These are phyloP conservation scores for Dysidea cf. avara DNA, from an alignment of 37 sponge, comb jelly and placozoan genomes.

Conservation along the genomic window DNA sequence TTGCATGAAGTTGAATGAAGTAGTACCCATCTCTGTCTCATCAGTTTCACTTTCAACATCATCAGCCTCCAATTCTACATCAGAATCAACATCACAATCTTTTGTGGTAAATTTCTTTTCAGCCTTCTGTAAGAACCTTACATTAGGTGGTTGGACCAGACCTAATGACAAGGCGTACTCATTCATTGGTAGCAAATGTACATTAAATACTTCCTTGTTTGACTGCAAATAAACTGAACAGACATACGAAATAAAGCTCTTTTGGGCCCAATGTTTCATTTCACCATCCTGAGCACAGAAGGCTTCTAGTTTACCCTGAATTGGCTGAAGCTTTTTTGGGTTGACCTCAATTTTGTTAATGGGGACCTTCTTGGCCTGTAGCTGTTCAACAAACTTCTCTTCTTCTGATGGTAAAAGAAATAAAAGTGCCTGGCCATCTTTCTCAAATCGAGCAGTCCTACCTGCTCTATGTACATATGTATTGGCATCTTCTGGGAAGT, in stretches of 20 bases:
- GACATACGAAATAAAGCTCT: conserved; percentile 79
- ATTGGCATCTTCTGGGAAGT: conserved; percentile 95
- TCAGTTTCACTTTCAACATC: conserved; percentile 33
- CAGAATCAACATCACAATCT: not conserved
- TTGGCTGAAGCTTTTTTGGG: conserved; percentile 65
- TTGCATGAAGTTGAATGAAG: too few species aligned
- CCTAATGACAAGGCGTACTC: conserved; percentile 88
- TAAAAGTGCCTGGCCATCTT: conserved; percentile 89
- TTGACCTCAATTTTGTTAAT: conserved; percentile 61
- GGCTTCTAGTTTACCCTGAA: conserved; percentile 59
- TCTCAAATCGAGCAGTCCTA: conserved; percentile 90
- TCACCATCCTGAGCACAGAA: conserved; percentile 78
- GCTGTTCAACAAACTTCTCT: conserved; percentile 62
- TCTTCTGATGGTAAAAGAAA: conserved; percentile 86
- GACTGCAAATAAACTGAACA: conserved; percentile 85
- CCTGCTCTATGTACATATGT: conserved; percentile 96
- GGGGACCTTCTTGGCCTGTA: conserved; percentile 62
- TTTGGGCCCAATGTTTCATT: conserved; percentile 87
- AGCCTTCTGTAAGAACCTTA: conserved; percentile 70
- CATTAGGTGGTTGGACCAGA: conserved; percentile 73
- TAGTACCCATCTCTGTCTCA: too few species aligned
- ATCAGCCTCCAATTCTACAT: too few species aligned
- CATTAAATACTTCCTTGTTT: conserved; percentile 87
- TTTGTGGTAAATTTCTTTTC: not conserved
- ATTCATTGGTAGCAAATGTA: conserved; percentile 70